Base-by-base conservation (phyloP, 2,888 invertebrate species). In the Chamaedrilus cognettii region DNA sequence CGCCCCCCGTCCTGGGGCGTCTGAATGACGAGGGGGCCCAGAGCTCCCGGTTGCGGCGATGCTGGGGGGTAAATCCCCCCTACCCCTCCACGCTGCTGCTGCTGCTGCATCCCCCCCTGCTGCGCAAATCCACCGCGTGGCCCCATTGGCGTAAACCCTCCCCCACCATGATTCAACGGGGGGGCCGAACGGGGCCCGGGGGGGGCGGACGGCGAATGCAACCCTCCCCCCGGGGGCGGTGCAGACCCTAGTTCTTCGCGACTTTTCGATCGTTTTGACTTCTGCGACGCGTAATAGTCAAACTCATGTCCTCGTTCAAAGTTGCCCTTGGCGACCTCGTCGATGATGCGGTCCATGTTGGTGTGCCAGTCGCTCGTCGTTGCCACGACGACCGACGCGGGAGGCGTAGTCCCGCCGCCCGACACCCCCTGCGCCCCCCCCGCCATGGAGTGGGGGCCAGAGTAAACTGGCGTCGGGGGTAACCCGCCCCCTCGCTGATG, bases 261-360 rank as follows among this genome's bases (percentile, higher is more conserved):
- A 30, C 51, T 64, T 42, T 67, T 68, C 26, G 49, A 59, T 7
- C 66, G 61, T 28, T 34, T 49, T 26, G 51, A 63, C 57, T 56
- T 61, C 60, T 66, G 33, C 33, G 55, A 34, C 15, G 42, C 28
- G 57, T 69, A 66, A 34, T 15, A 68, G 42, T 69, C 60, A 33
- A 51, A 67, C 23, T 61, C 60, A 31, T 65, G 50, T 30, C 69
- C 71, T 26, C 71, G 61, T 52, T 76, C 78, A 74, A 82, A 78
- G 78, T 82, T 63, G 78, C 91, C 90, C 73, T 92, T 89, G 1
- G 93, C 89, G 0, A 94, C 93, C 78, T 95, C 94, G 74, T 96
- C 95, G 72, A 94, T 94, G 19, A 92, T 89, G 76, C 93, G 94
- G 79, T 96, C 95, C 11, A 93, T 88, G 57, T 68, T 68, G 19